Conservation (phyloP, 2,888 invertebrate species). For the Luperina nickerlii region DNA sequence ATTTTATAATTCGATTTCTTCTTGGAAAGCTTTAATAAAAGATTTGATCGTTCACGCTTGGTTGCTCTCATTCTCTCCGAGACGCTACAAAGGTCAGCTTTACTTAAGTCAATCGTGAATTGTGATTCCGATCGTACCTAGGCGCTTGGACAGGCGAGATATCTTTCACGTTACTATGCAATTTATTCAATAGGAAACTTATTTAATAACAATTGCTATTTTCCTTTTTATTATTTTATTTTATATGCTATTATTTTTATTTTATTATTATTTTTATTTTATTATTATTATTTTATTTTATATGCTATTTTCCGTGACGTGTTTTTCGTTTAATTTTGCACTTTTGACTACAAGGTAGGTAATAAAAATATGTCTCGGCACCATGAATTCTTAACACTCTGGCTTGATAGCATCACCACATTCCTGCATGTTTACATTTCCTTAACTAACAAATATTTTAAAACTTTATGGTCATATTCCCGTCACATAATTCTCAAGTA, state of each 20-base stretch:
- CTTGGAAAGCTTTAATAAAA: constrained; percentile 42
- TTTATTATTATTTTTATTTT: no score
- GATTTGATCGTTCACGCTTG: constrained; percentile 57
- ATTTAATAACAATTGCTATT: background rate
- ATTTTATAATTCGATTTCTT: constrained; percentile 34
- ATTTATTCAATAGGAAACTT: constrained; percentile 15
- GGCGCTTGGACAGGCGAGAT: constrained; percentile 8
- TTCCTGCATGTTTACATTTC: constrained; percentile 21
- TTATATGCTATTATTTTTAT: no score
- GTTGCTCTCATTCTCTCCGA: constrained; percentile 46
- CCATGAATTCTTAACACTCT: constrained; percentile 17
- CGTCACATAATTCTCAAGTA: background rate
- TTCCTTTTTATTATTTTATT: no score
- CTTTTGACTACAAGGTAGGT: background rate
- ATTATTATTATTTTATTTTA: no score
- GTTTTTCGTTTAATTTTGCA: background rate
- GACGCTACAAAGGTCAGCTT: constrained; percentile 44
- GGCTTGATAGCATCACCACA: constrained; percentile 27
- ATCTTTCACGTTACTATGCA: constrained; percentile 8
- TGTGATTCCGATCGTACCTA: constrained; percentile 48
- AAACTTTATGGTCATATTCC: background rate
- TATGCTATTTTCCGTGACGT: background rate
- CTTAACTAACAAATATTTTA: constrained; percentile 4
- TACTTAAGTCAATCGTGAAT: constrained; percentile 54
- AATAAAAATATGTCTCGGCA: background rate